Base-by-base conservation (phyloP, 2,113 vertebrate genomes). In the Cephalopterus ornatus region DNA sequence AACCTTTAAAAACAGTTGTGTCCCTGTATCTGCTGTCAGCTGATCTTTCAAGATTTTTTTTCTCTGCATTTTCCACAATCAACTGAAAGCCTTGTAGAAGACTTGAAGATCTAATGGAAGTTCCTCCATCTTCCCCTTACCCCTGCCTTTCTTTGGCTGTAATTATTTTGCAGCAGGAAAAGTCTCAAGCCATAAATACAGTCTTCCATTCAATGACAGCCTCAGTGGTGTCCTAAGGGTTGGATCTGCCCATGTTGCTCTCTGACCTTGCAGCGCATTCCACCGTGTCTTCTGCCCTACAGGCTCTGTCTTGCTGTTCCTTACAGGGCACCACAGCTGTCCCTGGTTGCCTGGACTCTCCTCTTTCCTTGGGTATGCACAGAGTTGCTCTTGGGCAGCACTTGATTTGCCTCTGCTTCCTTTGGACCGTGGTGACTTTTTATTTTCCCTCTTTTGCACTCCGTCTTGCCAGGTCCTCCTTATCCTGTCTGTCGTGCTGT, bases 201-300 rank as follows among this genome's bases (percentile, higher is more conserved):
- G 85, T 15, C 50, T 92, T 77, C 56, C 44, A 63, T 89, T 96
- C 56, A 78, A 1, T n/a, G n/a, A n/a, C n/a, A 18, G 55, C 27
- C 15, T 8, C 84, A 5, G 42, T 26, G 62, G 26, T 95, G 91
- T 65, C 94, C 86, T 90, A 21, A 70, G 96, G 94, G 80, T 55
- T 88, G 82, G 65, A 28, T 93, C 27, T 62, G 61, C 67, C 83
- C 2, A 11, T 1, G 2, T 39, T 95, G 95, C 92, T 87, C 92
- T 85, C 70, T 96, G 95, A 93, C 95, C 94, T 65, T 81, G 72
- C 70, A 47, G 92, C 68, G 19, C 92, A 95, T 96, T 96, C 88
- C 77, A 73, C 33, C 49, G 59, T 76, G 78, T 79, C 89, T 82
- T 47, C 83, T 96, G 75, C 92, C 84, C 71, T 41, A 12, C 35